Evolutionary conservation across 2,888 invertebrate species (phyloP), one percentile per base, ranked within the genome.

Genomic region (Andrena fulva): DNA sequence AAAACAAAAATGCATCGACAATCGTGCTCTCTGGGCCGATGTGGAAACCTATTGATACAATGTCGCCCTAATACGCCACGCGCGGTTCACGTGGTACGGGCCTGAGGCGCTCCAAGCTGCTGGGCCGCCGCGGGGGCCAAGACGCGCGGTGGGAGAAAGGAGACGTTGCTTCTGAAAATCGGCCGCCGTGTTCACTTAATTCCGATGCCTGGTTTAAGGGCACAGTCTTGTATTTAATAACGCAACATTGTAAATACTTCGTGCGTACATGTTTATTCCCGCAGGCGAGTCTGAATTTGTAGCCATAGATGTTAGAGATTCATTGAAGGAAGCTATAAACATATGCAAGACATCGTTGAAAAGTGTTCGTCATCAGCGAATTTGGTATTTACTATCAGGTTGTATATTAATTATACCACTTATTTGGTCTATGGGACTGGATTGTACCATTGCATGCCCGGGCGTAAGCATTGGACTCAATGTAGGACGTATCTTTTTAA

Each of bases 401-500:
- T 93, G 95, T 3, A 92, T 96, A 67, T 91, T 96, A 24, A 87
- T 96, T 50, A 94, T 94, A 73, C 93, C 93, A 12, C 85, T 94
- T 52, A 27, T 92, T 64, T 91, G 91, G 89, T 92, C 92, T 7
- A 91, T 93, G 89, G 91, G 91, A 42, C 54, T 93, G 1, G 93
- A 93, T 68, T 91, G 86, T 67, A 68, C 89, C 10, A 67, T 87
- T 7, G 86, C 84, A 16, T 91, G 91, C 12, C 54, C 92, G 54
- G 90, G 88, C 48, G 50, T 88, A 91, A 93, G 95, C 70, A 92
- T 95, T 91, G 91, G 94, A 91, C 89, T 96, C 70, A 95, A 96
- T 89, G 90, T 97, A 76, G 90, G 95, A 0, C 96, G 96, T 91
- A 94, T 97, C 64, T 87, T 96, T 7, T 92, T 97, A 66, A 96